Evolutionary conservation across 2,888 invertebrate species (phyloP), one percentile per base, ranked within the genome.

Genomic region (Geophilus truncorum): DNA sequence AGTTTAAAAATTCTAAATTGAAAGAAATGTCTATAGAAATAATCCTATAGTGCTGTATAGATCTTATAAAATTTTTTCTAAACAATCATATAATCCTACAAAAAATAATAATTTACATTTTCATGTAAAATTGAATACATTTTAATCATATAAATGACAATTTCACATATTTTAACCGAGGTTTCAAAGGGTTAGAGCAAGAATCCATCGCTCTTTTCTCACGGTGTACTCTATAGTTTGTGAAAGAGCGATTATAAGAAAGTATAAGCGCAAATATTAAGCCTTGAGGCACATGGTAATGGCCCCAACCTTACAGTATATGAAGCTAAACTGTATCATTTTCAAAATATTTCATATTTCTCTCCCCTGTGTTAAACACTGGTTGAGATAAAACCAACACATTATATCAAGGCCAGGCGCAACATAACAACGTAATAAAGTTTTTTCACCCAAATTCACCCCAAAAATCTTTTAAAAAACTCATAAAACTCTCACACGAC

Each of bases 271-370:
- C 18, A n/a, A 62, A 62, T 62, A 62, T 62, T 62, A 23, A 21
- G 57, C 57, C 57, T 23, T 5, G 57, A 62, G 57, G 57, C 57
- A 62, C 23, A 12, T 10, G 9, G 21, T 62, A 62, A 62, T 18
- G 57, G 18, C 57, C 57, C 57, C 21, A 21, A 62, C 57, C 21
- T 23, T 23, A 62, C 6, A 62, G n/a, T 62, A 62, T 62, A 62
- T 62, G 57, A 62, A 62, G 57, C 21, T 62, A 62, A 62, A 62
- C 21, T 62, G 57, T 62, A 62, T 62, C 57, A 62, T 62, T 62
- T 62, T 62, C 57, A 62, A 62, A 62, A 62, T 62, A 62, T 62
- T 62, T 62, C 57, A 62, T 62, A 62, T 62, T 62, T 62, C 18
- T 23, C 21, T 23, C 57, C 57, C 57, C 23, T 23, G 21, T 62